These are phyloP conservation scores for Clamator glandarius DNA, from an alignment of 2,797 vertebrate species.

Conservation along the genomic window DNA sequence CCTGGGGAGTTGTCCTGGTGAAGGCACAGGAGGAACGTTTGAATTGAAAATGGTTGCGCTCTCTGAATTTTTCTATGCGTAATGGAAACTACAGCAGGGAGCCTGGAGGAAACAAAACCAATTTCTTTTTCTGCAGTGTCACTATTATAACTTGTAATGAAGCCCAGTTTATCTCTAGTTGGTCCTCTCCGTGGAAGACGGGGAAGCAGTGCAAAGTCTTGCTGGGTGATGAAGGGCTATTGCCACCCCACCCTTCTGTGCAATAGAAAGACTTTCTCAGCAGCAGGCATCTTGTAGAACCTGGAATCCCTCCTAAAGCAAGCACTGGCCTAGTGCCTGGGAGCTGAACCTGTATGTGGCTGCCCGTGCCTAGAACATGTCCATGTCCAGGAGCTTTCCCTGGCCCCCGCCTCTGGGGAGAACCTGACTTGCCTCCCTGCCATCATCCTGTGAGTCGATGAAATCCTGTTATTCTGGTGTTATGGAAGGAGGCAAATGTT, in stretches of 20 bases:
- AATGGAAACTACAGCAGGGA: not conserved
- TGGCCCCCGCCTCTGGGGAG: not conserved
- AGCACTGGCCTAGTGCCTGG: fast-evolving
- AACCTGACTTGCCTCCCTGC: not conserved
- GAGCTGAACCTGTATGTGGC: not conserved
- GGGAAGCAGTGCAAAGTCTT: not conserved
- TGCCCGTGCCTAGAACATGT: fast-evolving
- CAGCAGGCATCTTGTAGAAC: not conserved
- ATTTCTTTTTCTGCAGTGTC: not conserved
- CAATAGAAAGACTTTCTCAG: not conserved
- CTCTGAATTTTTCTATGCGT: constrained; percentile 1
- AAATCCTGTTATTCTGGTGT: not conserved
- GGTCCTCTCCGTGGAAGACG: not conserved
- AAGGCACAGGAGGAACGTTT: constrained; percentile 26
- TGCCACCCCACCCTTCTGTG: not conserved
- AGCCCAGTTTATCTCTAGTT: not conserved
- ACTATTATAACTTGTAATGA: not conserved
- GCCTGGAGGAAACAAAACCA: not conserved
- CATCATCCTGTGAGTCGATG: fast-evolving
- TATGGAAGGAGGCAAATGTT: not conserved
- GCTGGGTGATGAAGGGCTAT: not conserved
- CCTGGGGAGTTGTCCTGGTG: not conserved
- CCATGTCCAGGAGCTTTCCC: not conserved
- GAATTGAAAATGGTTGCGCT: constrained; percentile 14
- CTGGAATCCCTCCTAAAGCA: not conserved